Evolutionary conservation across 2,888 invertebrate species (phyloP), one percentile per base, ranked within the genome.

Genomic region (Lepidocyrtoides sp.): DNA sequence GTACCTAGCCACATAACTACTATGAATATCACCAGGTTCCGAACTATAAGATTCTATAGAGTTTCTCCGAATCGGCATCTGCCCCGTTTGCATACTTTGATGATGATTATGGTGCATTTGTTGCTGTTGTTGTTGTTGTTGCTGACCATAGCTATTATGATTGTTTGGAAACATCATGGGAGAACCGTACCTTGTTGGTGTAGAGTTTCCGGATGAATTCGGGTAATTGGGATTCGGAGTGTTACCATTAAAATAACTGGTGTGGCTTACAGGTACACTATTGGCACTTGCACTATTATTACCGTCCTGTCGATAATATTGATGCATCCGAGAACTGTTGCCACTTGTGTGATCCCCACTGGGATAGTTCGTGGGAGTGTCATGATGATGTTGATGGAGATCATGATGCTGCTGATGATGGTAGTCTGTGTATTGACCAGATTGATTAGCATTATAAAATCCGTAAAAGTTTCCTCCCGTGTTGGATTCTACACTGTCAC

Each of bases 41-140:
- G 94, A 91, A 91, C 93, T 94, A 77, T 89, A 94, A 5, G 94
- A 94, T 81, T 94, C 94, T 48, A 94, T 94, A 14, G 94, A 94
- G 51, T 94, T 94, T 79, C 94, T 91, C 87, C 94, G 54, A 48
- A 92, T 85, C 8, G 93, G 93, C 20, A 92, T 57, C 82, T 89
- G 89, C 3, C 84, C 84, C 23, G 44, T 63, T 57, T 36, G 57
- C 41, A 82, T 23, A 54, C 32, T 54, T 44, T 72, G 81, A 8
- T 60, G 75, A 32, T 79, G 75, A 10, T 0, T 10, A n/a, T 23
- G 84, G 23, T 63, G 57, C n/a, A 44, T 12, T 36, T 82, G 86
- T 17, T 17, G 81, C 7, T 48, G 17, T 20, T 75, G 75, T 20
- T 81, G 85, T 17, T 23, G 77, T 5, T 60, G 17, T 23, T 75